Conservation (phyloP, 2,888 invertebrate species). For the Euzetes globulus region DNA sequence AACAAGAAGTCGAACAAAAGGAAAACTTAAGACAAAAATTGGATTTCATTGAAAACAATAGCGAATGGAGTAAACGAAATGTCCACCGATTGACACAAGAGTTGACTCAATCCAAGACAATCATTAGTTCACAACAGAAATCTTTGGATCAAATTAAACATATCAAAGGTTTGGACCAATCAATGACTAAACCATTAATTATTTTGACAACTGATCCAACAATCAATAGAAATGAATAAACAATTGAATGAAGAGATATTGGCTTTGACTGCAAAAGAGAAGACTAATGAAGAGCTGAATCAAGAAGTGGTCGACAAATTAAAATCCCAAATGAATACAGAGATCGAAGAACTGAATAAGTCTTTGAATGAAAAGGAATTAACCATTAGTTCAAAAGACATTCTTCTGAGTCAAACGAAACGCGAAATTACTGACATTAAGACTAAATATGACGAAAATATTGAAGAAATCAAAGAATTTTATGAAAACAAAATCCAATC, state of each 20-base stretch:
- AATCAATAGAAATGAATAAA: not conserved
- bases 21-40: not conserved
- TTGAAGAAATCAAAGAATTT: not conserved
- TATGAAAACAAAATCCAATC: not conserved
- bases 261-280: not conserved
- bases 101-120: not conserved
- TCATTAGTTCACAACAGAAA: not conserved
- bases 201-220: not conserved
- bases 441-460: not conserved
- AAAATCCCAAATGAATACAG: not conserved
- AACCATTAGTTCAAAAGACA: not conserved
- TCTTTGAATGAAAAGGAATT: not conserved
- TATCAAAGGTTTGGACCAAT: not conserved
- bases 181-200: not conserved
- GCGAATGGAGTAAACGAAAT: not conserved
- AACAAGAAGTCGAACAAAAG: slow-evolving; percentile 1
- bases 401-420: not conserved
- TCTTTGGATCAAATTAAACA: not conserved
- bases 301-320: not conserved
- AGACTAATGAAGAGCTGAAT: not conserved
- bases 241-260: not conserved
- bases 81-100: not conserved
- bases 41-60: not conserved
- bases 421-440: not conserved
- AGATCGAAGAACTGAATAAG: not conserved